phyloP scores from a whole-genome alignment of 2,113 vertebrate genomes.

The Microtus ochrogaster region DNA sequence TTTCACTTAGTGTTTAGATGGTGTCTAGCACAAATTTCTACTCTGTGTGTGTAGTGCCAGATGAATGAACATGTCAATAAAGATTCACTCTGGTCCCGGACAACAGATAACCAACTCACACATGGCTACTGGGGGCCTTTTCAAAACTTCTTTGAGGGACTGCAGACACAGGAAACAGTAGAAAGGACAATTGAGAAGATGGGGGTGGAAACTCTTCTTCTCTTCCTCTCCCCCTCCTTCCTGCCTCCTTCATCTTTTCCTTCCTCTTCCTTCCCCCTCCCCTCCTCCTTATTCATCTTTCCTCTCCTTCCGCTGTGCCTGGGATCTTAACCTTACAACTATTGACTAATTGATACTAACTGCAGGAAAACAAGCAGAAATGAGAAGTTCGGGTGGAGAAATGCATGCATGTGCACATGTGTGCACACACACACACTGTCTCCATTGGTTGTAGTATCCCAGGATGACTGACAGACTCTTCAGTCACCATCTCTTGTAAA shows the following conservation, averaged over 20 bases:
- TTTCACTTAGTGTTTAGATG: not conserved
- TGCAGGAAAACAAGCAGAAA: not conserved
- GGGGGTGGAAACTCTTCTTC: not conserved
- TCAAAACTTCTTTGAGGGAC: slow-evolving; percentile 14
- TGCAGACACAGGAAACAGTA: not conserved
- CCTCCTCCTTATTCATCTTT: too few species aligned
- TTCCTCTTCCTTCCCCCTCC: not conserved
- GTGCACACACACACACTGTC: not conserved
- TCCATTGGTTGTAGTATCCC: not conserved
- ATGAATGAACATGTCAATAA: slow-evolving; percentile 23
- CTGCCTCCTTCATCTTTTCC: not conserved
- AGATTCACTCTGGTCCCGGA: slow-evolving; percentile 2
- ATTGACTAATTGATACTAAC: not conserved
- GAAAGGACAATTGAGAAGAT: not conserved
- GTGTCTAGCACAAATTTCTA: not conserved
- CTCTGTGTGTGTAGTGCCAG: not conserved
- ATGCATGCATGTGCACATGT: not conserved
- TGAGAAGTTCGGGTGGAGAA: not conserved
- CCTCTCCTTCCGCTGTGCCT: not conserved
- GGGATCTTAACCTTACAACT: not conserved
- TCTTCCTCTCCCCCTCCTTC: too few species aligned
- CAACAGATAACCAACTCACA: not conserved
- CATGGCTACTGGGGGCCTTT: not conserved
- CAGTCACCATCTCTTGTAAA: not conserved
- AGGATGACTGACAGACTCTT: not conserved